Percentiles rank a stretch among this genome's conserved stretches.
These are phyloP conservation scores for Drosophila simulans DNA, from an alignment of 1,140 invertebrate species.

Conservation along the genomic window DNA sequence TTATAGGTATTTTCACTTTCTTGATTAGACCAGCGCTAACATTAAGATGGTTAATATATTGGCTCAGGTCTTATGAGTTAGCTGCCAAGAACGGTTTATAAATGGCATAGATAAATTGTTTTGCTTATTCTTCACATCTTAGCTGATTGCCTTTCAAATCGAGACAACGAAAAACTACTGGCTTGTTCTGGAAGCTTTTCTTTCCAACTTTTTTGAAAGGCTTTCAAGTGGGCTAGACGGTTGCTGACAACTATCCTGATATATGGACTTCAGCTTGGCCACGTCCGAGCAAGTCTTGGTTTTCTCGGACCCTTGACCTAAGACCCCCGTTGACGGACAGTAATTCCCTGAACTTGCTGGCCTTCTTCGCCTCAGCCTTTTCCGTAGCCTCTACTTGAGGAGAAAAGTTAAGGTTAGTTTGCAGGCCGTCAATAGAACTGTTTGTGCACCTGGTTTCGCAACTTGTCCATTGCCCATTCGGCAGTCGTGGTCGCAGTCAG, in stretches of 20 bases:
- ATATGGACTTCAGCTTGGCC: slow-evolving; percentile 29
- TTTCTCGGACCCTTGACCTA: slow-evolving; percentile 32
- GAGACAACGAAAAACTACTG: slow-evolving; percentile 30
- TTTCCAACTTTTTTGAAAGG: background rate
- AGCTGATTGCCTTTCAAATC: slow-evolving; percentile 31
- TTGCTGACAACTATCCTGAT: slow-evolving; percentile 49
- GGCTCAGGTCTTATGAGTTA: too few relatives aligned
- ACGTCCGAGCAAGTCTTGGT: background rate
- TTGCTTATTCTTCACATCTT: slow-evolving; percentile 25
- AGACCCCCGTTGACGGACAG: slow-evolving; percentile 67
- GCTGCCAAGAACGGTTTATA: background rate
- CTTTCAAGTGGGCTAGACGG: slow-evolving; percentile 2
- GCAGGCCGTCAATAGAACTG: background rate
- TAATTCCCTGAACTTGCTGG: slow-evolving; percentile 46
- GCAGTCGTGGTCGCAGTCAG: slow-evolving; percentile 1
- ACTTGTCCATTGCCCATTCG: slow-evolving; percentile 4
- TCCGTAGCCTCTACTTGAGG: background rate
- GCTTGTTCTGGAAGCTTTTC: slow-evolving; percentile 15
- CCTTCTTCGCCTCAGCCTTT: slow-evolving; percentile 8
- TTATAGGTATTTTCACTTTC: too few relatives aligned
- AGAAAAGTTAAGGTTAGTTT: slow-evolving; percentile 2
- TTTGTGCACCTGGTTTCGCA: slow-evolving; percentile 19
- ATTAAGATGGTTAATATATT: too few relatives aligned
- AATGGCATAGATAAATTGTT: slow-evolving; percentile 3
- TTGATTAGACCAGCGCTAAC: too few relatives aligned